Evolutionary conservation across 2,797 vertebrate genomes (phyloP).

Genomic region (Cyprinella venusta): DNA sequence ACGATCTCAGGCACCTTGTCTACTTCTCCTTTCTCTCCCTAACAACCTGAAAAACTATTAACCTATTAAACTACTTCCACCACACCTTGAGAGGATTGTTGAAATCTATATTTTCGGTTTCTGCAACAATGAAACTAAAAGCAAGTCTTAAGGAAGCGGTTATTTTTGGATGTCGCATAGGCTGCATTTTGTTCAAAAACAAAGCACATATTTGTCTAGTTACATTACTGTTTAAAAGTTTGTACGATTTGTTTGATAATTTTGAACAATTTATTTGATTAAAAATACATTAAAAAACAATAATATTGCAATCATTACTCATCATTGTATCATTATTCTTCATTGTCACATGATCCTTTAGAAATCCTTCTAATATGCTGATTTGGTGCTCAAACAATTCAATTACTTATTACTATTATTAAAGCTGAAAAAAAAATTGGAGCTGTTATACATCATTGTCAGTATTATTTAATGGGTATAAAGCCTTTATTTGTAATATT

Average conservation of each 20-base stretch:
- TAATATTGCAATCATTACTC: neutral
- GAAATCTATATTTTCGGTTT: conserved; percentile 1
- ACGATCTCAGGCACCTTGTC: neutral
- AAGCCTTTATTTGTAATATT: no score
- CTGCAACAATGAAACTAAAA: neutral
- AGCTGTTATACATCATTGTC: no score
- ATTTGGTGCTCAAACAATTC: neutral
- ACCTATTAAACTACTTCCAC: conserved; percentile 19
- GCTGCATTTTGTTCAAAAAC: neutral
- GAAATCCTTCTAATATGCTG: neutral
- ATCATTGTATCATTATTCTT: no score
- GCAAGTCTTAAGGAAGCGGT: neutral
- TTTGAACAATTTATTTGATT: neutral
- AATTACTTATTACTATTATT: neutral
- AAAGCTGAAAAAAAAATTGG: no score
- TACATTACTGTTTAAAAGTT: neutral
- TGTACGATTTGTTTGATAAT: neutral
- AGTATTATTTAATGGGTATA: neutral
- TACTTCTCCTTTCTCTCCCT: neutral
- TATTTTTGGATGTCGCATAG: neutral
- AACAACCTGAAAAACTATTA: conserved; percentile 14
- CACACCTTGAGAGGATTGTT: neutral
- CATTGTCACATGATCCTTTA: neutral
- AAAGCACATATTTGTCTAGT: neutral
- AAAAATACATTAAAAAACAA: neutral